These are phyloP conservation scores for Macrophya annulata DNA, from an alignment of 2,888 invertebrate species.

Conservation along the genomic window DNA sequence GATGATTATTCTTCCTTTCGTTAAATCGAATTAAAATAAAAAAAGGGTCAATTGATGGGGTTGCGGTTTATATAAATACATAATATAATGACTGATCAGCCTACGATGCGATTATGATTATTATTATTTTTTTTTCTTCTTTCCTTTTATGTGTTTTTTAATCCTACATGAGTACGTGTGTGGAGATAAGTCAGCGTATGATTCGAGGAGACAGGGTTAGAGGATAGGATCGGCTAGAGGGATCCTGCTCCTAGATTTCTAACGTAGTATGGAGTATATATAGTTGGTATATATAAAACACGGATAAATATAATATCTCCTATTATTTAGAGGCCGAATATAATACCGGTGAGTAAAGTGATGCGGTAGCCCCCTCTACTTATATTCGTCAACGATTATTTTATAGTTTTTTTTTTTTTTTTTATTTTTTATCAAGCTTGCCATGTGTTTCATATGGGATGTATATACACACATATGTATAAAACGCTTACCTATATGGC, in stretches of 20 bases:
- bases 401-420: neutral
- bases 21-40: neutral
- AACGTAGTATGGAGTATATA: neutral
- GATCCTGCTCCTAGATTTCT: neutral
- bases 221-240: constrained; percentile 3
- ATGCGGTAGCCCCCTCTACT: constrained; percentile 9
- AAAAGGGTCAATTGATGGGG: neutral
- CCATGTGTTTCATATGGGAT: neutral
- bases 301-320: constrained; percentile 55
- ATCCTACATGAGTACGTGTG: neutral
- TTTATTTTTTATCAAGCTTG: neutral
- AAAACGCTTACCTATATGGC: neutral
- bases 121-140: neutral
- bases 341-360: constrained; percentile 31
- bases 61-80: neutral
- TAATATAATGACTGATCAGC: neutral
- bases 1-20: neutral
- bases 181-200: constrained; percentile 47
- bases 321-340: constrained; percentile 42
- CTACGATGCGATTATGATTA: neutral
- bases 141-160: neutral
- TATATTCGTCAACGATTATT: constrained; percentile 3
- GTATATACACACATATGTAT: neutral
- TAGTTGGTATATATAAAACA: neutral
- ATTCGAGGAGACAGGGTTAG: constrained; percentile 46